Base-by-base conservation (phyloP, 1,140 invertebrate genomes). In the Harlomillsia oculata region DNA sequence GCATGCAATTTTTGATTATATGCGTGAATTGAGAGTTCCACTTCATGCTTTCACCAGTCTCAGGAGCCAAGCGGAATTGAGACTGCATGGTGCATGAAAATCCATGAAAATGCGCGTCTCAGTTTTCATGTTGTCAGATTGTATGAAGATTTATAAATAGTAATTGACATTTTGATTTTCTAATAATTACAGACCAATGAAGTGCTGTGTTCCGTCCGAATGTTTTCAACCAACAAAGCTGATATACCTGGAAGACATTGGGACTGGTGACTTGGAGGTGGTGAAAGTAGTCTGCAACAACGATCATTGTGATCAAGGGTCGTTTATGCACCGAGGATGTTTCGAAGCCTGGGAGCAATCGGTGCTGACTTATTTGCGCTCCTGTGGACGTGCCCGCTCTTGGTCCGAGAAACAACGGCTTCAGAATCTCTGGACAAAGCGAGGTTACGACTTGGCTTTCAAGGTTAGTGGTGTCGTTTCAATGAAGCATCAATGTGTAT, bases 351-450 rank as follows among this genome's bases (percentile, higher is more conserved):
- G 90, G 89, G 91, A 97, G 72, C 81, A 85, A 69, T 79, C 81
- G 5, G 84, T 96, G 16, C 77, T 95, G 56, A 82, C 83, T 30
- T 93, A 89, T 68, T 77, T 96, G 40, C 88, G 91, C 68, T 85
- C 84, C 6, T 90, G 86, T 72, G 89, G 89, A 13, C 75, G 91
- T 16, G 90, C 90, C 2, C 78, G 91, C 16, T 89, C 85, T 49
- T 96, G 92, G 92, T 91, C 88, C 23, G 91, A 96, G 70, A 79
- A 89, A 41, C 91, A 97, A 72, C 79, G 91, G 16, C 80, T 87
- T 61, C 91, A 96, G 73, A 94, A 97, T 70, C 74, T 97, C 52
- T 97, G 93, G 93, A 95, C 91, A 34, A 95, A 96, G 73, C 94
- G 94, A 72, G 92, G 91, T 13, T 96, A 95, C 74, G 92, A 97